Evolutionary conservation across 2,888 invertebrate species (phyloP).

Genomic region (Catocala fraxini): DNA sequence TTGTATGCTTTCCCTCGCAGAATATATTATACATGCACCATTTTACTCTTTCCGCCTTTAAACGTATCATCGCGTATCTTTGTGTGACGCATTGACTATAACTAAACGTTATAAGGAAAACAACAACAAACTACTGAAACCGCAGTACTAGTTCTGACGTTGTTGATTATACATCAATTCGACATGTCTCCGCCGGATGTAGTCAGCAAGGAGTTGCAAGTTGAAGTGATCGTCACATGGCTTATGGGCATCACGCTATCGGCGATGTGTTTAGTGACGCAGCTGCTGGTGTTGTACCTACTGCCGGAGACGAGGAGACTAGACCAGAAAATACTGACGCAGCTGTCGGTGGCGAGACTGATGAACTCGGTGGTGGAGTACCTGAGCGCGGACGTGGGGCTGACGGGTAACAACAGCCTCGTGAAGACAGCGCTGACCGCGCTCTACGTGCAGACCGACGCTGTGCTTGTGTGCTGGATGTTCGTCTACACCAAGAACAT

Average conservation of each 20-base stretch:
- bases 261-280: conserved; percentile 18
- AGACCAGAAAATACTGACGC: conserved; percentile 29
- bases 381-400: conserved; percentile 11
- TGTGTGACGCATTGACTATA: no score
- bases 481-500: conserved; percentile 28
- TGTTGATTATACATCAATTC: no score
- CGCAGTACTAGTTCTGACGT: no score
- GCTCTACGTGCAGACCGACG: conserved; percentile 25
- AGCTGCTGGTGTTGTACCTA: conserved; percentile 12
- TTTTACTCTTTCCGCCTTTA: no score
- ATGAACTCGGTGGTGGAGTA: conserved; percentile 20
- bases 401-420: conserved; percentile 1
- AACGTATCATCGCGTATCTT: no score
- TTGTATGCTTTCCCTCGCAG: no score
- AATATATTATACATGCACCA: no score
- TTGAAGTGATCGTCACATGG: conserved; percentile 14
- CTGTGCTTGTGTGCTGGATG: conserved; percentile 27
- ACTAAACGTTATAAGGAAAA: no score
- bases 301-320: conserved; percentile 23
- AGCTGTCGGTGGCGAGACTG: conserved; percentile 26
- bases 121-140: no score
- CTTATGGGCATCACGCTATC: conserved; percentile 21
- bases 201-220: background rate
- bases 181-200: no score
- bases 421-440: conserved; percentile 7